Evolutionary conservation across 2,888 invertebrate genomes (phyloP), one percentile per base, ranked within the genome.

Genomic region (Pristionchus japonicus): DNA sequence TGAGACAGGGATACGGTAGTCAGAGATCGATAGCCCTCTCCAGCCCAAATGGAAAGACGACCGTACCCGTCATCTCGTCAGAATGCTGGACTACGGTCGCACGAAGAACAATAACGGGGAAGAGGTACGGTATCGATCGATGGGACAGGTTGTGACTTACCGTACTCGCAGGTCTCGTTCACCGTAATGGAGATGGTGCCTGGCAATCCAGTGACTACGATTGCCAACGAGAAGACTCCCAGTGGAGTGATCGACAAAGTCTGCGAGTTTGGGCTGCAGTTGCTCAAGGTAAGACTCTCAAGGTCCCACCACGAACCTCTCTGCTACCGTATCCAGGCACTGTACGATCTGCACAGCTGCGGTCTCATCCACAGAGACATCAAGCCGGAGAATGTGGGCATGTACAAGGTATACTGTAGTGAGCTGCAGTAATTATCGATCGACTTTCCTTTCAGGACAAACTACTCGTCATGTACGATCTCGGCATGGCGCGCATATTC

Each of bases 321-420:
- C n/a, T n/a, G n/a, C 23, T 80, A 86, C 47, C 17, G 64, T 64
- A 49, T 67, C 27, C 64, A 89, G 88, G 90, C 88, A 0, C 40
- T 90, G 13, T 89, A 89, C 74, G 90, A 90, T 61, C 49, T 90
- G 20, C 90, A 90, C 83, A 49, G 67, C 47, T 27, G 27, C 31
- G 89, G 89, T 7, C 88, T 89, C n/a, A 34, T 89, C 7, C 89
- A 89, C 82, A 64, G 89, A 20, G 89, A 89, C 49, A 70, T 89
- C 70, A 89, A 89, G 57, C 89, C 89, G 15, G 90, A 90, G 86
- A 90, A 90, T 47, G 80, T 90, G 52, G 90, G 90, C 23, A 40
- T 90, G 77, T 88, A 89, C 57, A 74, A 89, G 86, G 74, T 87
- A 67, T 34, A 61, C 74, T 7, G 37, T 74, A 74, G 74, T n/a